Conservation (phyloP, 2,888 invertebrate genomes). For the Pharmacophagus antenor region DNA sequence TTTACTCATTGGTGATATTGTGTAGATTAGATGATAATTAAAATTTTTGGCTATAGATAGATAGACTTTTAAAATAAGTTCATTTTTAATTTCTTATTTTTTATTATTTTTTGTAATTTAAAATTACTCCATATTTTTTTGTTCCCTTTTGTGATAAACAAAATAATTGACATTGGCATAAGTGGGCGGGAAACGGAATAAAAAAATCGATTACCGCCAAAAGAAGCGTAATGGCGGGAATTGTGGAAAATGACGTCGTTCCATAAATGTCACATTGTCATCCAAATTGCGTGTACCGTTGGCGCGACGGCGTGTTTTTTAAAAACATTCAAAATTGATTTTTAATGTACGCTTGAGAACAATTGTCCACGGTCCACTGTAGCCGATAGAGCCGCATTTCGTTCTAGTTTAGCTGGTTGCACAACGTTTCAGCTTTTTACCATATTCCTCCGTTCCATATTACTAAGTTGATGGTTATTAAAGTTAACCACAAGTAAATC, state of each 20-base stretch:
- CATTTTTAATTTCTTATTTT: too few species aligned
- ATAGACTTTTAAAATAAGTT: too few species aligned
- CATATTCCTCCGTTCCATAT: neutral
- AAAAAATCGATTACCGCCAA: conserved; percentile 28
- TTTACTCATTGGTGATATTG: too few species aligned
- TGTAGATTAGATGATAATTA: too few species aligned
- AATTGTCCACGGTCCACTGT: conserved; percentile 32
- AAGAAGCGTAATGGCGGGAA: conserved; percentile 30
- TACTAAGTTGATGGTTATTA: conserved; percentile 11
- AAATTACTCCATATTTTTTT: too few species aligned
- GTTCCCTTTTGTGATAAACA: conserved; percentile 3
- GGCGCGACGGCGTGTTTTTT: conserved; percentile 37
- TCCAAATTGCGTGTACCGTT: conserved; percentile 48
- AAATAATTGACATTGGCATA: conserved; percentile 17
- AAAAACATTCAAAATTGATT: conserved; percentile 52
- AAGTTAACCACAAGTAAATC: conserved; percentile 1
- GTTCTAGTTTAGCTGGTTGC: conserved; percentile 33
- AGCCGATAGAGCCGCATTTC: conserved; percentile 29
- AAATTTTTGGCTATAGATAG: too few species aligned
- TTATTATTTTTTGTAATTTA: too few species aligned
- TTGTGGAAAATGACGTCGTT: conserved; percentile 31
- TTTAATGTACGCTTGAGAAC: conserved; percentile 48
- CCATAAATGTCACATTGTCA: conserved; percentile 38
- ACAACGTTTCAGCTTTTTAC: conserved; percentile 20
- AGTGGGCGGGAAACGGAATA: conserved; percentile 9